phyloP scores from a whole-genome alignment of 64 coral and sea anemone genomes.

The Pachyseris speciosa region DNA sequence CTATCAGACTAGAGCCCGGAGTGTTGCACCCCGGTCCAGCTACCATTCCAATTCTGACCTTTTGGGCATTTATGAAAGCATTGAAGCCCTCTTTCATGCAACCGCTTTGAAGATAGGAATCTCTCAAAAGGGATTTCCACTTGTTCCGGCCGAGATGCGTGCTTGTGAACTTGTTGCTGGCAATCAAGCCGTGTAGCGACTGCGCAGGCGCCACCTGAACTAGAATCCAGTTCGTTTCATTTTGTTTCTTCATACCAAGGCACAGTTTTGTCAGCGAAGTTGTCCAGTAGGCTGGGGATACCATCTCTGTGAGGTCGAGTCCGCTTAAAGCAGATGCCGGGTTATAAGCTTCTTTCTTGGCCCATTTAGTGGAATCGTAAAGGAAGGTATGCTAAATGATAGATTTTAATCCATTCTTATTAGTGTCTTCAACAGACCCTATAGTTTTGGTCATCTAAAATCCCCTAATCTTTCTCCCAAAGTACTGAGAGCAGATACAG shows the following conservation, averaged over 20 bases:
- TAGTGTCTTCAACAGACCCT: no score
- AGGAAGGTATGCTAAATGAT: slow-evolving; percentile 29
- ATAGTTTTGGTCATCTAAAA: no score
- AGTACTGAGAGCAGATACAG: no score
- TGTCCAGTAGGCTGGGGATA: slow-evolving; percentile 44
- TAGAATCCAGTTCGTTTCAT: slow-evolving; percentile 14
- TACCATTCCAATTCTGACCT: background rate
- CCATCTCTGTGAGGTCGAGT: slow-evolving; percentile 6
- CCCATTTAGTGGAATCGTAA: slow-evolving; percentile 48
- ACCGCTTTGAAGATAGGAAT: background rate
- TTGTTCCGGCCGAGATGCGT: background rate
- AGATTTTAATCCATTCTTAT: background rate
- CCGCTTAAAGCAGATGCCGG: background rate
- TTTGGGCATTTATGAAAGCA: background rate
- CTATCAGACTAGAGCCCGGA: background rate
- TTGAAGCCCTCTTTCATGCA: background rate
- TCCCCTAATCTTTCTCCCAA: no score
- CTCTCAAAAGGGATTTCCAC: background rate
- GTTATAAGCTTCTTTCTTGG: background rate
- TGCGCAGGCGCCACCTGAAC: background rate
- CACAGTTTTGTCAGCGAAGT: slow-evolving; percentile 35
- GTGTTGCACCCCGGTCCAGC: background rate
- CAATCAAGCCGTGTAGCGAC: background rate
- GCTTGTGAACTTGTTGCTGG: background rate
- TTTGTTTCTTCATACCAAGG: slow-evolving; percentile 43